Base-by-base conservation (phyloP, 2,888 invertebrate species). In the Tinea trinotella region DNA sequence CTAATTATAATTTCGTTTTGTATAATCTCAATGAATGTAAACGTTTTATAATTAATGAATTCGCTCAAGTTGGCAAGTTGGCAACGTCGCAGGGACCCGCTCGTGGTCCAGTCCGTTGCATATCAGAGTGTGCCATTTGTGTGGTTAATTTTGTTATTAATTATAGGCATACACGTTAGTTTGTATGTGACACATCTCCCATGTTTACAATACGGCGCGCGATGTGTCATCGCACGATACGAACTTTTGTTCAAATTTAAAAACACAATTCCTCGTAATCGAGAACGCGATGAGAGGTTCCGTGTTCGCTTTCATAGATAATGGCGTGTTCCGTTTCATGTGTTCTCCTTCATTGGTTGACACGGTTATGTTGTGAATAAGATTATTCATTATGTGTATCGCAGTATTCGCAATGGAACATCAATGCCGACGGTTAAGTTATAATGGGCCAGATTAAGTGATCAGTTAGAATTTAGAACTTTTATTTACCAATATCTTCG, bases 221-320 rank as follows among this genome's bases (percentile, higher is more conserved):
- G 76, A 76, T 82, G 83, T 82, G 82, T 83, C 82, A 83, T 76
- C 73, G n/a, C n/a, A n/a, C 22, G 52, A 17, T 19, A n/a, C 6
- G 10, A 3, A 17, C 19, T 7, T 35, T 35, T n/a, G 46, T 2
- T 19, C 3, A 17, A 19, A 46, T 19, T 19, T 4, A n/a, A 19
- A 46, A 19, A 46, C 18, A 6, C 12, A 7, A 46, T 46, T 40
- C 15, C n/a, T n/a, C 6, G 46, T 46, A 46, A 46, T 17, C 10
- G 40, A 46, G 46, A 46, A 17, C 46, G 46, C 19, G 46, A 9
- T 4, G 46, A 46, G 19, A 46, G 35, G 35, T 13, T 13, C 13
- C 24, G 9, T 9, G 24, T 2, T 15, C 13, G 40, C 7, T n/a
- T 40, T 40, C n/a, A n/a, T 40, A 40, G 40, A 40, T 13, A 12